Percentiles rank a stretch among this genome's conserved stretches.
phyloP scores from a whole-genome alignment of 2,888 invertebrate species.

The Diploptera punctata region DNA sequence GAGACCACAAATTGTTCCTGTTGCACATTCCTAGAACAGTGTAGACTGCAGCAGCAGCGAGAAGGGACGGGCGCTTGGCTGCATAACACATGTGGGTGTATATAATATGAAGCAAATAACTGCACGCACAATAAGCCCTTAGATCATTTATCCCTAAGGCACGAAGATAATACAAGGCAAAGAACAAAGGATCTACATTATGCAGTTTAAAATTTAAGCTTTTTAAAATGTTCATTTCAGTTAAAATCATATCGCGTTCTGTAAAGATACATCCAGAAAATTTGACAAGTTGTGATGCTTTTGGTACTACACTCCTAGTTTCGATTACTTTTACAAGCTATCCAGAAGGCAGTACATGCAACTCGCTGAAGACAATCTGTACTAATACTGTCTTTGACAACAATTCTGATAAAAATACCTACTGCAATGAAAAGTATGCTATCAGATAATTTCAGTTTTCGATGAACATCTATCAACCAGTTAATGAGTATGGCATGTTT shows the following conservation, averaged over 20 bases:
- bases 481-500: no score
- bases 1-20: not conserved
- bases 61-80: not conserved
- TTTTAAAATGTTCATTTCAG: not conserved
- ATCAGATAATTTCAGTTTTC: no score
- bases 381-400: no score
- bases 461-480: no score
- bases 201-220: not conserved
- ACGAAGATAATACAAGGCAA: not conserved
- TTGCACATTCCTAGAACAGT: not conserved
- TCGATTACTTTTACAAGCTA: not conserved
- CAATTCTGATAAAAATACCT: no score
- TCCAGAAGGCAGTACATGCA: not conserved
- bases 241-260: no score
- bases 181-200: not conserved
- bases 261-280: no score
- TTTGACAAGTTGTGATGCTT: no score
- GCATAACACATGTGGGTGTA: not conserved
- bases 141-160: no score
- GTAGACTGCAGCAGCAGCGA: slow-evolving; percentile 5
- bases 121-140: not conserved
- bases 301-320: no score
- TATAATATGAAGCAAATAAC: slow-evolving; percentile 1
- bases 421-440: no score
- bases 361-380: no score